Evolutionary conservation across 1,140 invertebrate genomes (phyloP).

Genomic region (Aleiodes sp.): DNA sequence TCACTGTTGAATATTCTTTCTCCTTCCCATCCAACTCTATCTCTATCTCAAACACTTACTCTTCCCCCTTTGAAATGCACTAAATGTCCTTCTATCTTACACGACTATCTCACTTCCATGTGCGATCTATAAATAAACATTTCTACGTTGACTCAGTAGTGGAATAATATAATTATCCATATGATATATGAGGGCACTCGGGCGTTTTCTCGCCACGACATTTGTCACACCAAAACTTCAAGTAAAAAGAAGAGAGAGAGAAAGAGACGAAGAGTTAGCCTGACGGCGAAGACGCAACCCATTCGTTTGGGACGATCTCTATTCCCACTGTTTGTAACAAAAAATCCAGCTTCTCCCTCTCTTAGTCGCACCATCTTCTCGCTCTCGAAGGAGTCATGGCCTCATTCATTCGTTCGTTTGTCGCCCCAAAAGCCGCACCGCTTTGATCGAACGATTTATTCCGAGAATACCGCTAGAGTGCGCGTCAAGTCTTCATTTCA

Average conservation of each 20-base stretch:
- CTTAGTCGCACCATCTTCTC: not conserved
- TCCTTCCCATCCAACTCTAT: not conserved
- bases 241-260: not conserved
- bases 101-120: not conserved
- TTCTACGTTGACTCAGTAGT: slow-evolving; percentile 37
- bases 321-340: not conserved
- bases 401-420: not conserved
- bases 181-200: slow-evolving; percentile 52
- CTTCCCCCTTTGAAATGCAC: not conserved
- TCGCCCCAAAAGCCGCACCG: not conserved
- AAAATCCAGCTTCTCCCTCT: not conserved
- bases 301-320: slow-evolving; percentile 32
- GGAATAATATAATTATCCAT: slow-evolving; percentile 59
- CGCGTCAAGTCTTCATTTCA: slow-evolving; percentile 9
- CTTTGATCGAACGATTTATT: slow-evolving; percentile 39
- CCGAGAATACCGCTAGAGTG: slow-evolving; percentile 19
- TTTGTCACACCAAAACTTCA: slow-evolving; percentile 46
- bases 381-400: not conserved
- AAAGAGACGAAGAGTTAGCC: not conserved
- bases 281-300: slow-evolving; percentile 36
- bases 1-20: not conserved
- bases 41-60: not conserved
- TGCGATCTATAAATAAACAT: slow-evolving; percentile 51
- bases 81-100: not conserved
- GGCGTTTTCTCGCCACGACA: slow-evolving; percentile 48